These are phyloP conservation scores for Megaleporinus macrocephalus DNA, from an alignment of 2,113 vertebrate genomes.

Conservation along the genomic window DNA sequence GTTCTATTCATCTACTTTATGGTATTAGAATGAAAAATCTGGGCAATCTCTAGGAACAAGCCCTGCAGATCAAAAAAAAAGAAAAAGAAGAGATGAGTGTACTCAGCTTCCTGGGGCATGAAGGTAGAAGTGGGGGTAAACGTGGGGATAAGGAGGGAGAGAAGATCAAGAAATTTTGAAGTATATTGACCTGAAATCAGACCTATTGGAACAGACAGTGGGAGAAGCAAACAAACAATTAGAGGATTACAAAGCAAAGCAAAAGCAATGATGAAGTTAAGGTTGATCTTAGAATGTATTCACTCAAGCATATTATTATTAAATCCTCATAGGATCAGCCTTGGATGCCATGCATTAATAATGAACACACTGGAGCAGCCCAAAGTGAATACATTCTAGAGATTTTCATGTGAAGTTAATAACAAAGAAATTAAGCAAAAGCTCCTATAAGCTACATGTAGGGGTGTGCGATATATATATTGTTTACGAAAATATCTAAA, in stretches of 20 bases:
- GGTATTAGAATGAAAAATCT: neutral
- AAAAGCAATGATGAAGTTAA: slow-evolving; percentile 51
- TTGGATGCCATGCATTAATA: neutral
- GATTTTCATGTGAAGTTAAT: slow-evolving; percentile 1
- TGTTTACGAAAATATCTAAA: no score
- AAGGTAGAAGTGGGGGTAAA: slow-evolving; percentile 54
- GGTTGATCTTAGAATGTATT: slow-evolving; percentile 16
- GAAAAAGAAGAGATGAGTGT: slow-evolving; percentile 60
- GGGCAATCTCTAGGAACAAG: slow-evolving; percentile 23
- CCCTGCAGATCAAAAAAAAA: slow-evolving; percentile 50
- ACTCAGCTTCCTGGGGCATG: slow-evolving; percentile 66
- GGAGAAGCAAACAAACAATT: slow-evolving; percentile 59
- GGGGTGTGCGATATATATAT: no score
- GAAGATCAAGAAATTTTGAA: slow-evolving; percentile 66
- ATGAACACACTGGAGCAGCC: neutral
- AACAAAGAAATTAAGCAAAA: neutral
- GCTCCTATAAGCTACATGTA: neutral
- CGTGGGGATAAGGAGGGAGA: slow-evolving; percentile 57
- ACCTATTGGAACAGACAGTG: slow-evolving; percentile 63
- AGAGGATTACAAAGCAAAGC: slow-evolving; percentile 58
- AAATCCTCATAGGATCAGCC: neutral
- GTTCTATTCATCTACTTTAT: neutral
- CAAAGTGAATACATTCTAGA: slow-evolving; percentile 22
- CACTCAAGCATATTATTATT: slow-evolving; percentile 5
- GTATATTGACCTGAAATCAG: slow-evolving; percentile 68